Conservation (phyloP, 2,113 vertebrate species). For the Pithys albifrons region DNA sequence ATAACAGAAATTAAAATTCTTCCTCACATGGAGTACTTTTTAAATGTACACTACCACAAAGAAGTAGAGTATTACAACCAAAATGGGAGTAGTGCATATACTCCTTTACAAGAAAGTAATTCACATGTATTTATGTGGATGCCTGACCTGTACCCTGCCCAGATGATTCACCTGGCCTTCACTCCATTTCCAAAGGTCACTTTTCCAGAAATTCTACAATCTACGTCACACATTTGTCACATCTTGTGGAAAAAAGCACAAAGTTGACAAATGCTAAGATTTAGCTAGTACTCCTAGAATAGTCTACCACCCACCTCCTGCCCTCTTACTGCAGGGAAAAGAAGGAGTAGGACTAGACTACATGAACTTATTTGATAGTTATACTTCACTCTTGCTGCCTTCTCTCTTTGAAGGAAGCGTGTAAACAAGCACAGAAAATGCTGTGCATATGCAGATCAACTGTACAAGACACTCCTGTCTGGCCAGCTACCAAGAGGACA, state of each 20-base stretch:
- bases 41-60: not conserved
- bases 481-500: not conserved
- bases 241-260: not conserved
- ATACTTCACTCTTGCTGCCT: not conserved
- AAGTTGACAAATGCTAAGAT: not conserved
- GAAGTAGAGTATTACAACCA: not conserved
- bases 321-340: not conserved
- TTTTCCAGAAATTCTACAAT: not conserved
- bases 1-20: not conserved
- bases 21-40: not conserved
- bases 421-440: slow-evolving; percentile 20
- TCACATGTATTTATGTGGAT: not conserved
- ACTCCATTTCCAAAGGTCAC: not conserved
- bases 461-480: not conserved
- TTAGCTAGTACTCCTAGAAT: not conserved
- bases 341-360: not conserved
- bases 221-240: not conserved
- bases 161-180: not conserved
- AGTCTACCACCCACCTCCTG: not conserved
- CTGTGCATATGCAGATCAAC: not conserved
- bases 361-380: not conserved
- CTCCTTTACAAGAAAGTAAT: not conserved
- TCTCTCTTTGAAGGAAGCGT: not conserved
- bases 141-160: not conserved
- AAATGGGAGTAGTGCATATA: not conserved